Evolutionary conservation across 2,888 invertebrate genomes (phyloP).

Genomic region (Cremastinae sp.): DNA sequence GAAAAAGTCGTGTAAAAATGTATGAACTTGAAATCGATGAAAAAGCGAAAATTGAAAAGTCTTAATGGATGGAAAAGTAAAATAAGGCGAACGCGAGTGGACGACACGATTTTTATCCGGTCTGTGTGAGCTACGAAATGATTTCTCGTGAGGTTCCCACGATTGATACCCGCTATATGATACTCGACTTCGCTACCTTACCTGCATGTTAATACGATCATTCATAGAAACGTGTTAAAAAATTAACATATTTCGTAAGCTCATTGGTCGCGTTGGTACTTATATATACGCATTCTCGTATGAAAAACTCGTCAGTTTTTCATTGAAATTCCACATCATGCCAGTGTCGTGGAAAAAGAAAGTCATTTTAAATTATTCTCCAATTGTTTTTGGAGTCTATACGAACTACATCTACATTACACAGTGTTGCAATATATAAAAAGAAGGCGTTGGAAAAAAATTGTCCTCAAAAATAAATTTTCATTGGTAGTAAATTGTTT

Average conservation of each 20-base stretch:
- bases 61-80: slow-evolving; percentile 20
- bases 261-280: slow-evolving; percentile 14
- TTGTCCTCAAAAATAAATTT: too few relatives aligned
- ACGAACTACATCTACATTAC: too few relatives aligned
- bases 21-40: too few relatives aligned
- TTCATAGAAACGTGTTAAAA: slow-evolving; percentile 22
- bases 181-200: slow-evolving; percentile 32
- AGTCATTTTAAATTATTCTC: background rate
- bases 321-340: too few relatives aligned
- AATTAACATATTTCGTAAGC: slow-evolving; percentile 23
- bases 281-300: slow-evolving; percentile 3
- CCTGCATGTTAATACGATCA: slow-evolving; percentile 36
- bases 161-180: slow-evolving; percentile 18
- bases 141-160: slow-evolving; percentile 35
- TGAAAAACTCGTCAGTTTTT: background rate
- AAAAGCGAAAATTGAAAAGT: too few relatives aligned
- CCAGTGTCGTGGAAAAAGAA: too few relatives aligned
- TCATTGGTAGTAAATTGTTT: too few relatives aligned
- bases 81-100: slow-evolving; percentile 24
- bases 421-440: too few relatives aligned
- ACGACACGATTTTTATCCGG: slow-evolving; percentile 23
- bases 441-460: too few relatives aligned
- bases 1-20: too few relatives aligned
- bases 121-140: slow-evolving; percentile 32
- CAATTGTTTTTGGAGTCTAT: background rate